These are phyloP conservation scores for Phenacoccus solenopsis DNA, from an alignment of 1,140 invertebrate species.

Conservation along the genomic window DNA sequence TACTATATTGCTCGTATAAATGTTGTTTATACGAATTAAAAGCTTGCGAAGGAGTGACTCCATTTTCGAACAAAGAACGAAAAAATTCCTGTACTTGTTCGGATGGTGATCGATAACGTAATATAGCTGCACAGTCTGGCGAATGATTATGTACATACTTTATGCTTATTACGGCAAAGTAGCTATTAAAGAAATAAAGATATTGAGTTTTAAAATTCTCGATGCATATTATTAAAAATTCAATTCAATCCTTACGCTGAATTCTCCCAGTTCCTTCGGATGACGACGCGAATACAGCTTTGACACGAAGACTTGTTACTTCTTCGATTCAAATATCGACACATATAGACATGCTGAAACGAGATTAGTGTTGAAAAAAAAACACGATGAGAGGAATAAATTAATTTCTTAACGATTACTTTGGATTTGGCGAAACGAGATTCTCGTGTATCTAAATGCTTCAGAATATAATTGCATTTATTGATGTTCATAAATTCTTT, in stretches of 20 bases:
- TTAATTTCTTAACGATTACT: not conserved
- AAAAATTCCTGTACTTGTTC: not conserved
- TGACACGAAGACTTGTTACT: not conserved
- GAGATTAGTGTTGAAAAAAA: not conserved
- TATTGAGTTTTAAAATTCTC: not conserved
- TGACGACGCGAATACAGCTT: not conserved
- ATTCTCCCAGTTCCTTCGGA: slow-evolving; percentile 4
- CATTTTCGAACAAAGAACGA: slow-evolving; percentile 8
- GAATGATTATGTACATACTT: not conserved
- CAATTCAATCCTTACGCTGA: not conserved
- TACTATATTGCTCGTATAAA: not conserved
- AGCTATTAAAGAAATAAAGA: not conserved
- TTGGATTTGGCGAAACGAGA: slow-evolving; percentile 4
- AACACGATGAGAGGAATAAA: not conserved
- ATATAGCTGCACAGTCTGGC: not conserved
- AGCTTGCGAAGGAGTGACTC: not conserved
- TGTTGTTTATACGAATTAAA: slow-evolving; percentile 2
- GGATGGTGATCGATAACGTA: not conserved
- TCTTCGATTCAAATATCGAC: not conserved
- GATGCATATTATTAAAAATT: not conserved
- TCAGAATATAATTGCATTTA: slow-evolving; percentile 11
- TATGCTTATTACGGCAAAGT: not conserved
- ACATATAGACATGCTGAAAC: not conserved
- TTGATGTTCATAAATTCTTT: slow-evolving; percentile 10
- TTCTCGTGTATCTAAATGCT: not conserved